Percentiles rank a stretch among this genome's conserved stretches.
These are phyloP conservation scores for Tetramorium simillimum DNA, from an alignment of 1,140 invertebrate genomes.

Conservation along the genomic window DNA sequence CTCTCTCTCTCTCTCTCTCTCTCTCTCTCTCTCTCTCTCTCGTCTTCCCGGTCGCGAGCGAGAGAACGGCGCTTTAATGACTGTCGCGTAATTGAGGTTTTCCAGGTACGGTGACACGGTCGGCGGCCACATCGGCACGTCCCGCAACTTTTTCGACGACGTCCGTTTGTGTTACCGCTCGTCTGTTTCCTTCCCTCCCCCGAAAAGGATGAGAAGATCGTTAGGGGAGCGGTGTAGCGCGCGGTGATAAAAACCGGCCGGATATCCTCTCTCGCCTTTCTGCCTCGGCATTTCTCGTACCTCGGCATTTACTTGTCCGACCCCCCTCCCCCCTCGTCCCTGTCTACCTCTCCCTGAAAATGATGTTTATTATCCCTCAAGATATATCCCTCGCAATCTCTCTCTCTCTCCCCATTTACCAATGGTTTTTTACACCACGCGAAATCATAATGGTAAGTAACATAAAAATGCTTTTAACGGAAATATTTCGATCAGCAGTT, in stretches of 20 bases:
- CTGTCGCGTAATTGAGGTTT: slow-evolving; percentile 62
- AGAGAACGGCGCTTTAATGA: slow-evolving; percentile 62
- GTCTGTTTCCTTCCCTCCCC: not conserved
- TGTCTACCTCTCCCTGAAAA: not conserved
- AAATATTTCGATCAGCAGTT: not conserved
- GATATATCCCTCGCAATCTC: not conserved
- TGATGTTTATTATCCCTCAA: not conserved
- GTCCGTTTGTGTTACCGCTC: not conserved
- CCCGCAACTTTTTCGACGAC: slow-evolving; percentile 51
- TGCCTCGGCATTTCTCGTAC: not conserved
- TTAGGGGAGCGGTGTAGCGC: slow-evolving; percentile 42
- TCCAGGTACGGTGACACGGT: slow-evolving; percentile 35
- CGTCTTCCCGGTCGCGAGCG: not conserved
- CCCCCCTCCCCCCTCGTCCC: not conserved
- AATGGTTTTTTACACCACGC: not conserved
- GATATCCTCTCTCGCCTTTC: not conserved
- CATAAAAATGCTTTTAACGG: not conserved
- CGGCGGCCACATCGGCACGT: slow-evolving; percentile 51
- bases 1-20: no score
- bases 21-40: not conserved
- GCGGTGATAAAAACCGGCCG: slow-evolving; percentile 45
- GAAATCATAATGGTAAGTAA: not conserved
- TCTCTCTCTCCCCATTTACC: not conserved
- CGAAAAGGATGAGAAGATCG: slow-evolving; percentile 49
- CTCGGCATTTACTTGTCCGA: not conserved